Percentiles rank a stretch among this genome's conserved stretches.
Conservation (phyloP, 1,140 invertebrate genomes). For the Drosophila rhopaloa region DNA sequence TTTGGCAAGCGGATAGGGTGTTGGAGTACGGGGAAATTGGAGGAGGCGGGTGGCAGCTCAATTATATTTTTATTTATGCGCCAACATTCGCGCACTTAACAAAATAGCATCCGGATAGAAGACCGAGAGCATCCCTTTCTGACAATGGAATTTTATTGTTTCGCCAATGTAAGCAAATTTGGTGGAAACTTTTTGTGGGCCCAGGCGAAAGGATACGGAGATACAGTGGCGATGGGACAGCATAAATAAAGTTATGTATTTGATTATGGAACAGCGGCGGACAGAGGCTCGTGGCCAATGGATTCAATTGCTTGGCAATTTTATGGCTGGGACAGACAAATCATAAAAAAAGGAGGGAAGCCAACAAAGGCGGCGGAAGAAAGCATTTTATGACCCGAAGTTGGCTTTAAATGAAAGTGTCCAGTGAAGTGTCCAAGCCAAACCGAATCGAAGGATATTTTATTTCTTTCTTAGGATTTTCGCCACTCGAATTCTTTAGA, state of each 20-base stretch:
- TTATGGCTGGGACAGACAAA: conserved; percentile 22
- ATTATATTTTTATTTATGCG: conserved; percentile 83
- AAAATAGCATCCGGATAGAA: conserved; percentile 52
- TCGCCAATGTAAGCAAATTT: conserved; percentile 78
- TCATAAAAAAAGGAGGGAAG: conserved; percentile 27
- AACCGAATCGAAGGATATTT: conserved; percentile 14
- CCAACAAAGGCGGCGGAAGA: conserved; percentile 10
- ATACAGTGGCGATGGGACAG: not conserved
- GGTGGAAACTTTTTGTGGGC: conserved; percentile 49
- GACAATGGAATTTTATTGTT: conserved; percentile 78
- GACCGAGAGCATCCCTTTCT: conserved; percentile 51
- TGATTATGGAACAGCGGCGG: conserved; percentile 63
- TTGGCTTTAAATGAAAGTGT: conserved; percentile 69
- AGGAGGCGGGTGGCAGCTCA: conserved; percentile 37
- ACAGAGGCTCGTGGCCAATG: conserved; percentile 53
- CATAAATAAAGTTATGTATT: conserved; percentile 78
- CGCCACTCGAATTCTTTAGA: not conserved
- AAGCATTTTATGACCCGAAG: conserved; percentile 62
- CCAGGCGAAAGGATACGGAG: not conserved
- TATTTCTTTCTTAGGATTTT: conserved; percentile 14
- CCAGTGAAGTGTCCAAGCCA: conserved; percentile 51
- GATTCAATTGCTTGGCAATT: conserved; percentile 74
- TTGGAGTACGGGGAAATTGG: not conserved
- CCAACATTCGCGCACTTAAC: conserved; percentile 77
- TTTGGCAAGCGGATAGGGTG: too few relatives aligned